Percentiles rank a stretch among this genome's conserved stretches.
Evolutionary conservation across 2,113 vertebrate genomes (phyloP).

Genomic region (Pluvianellus socialis): DNA sequence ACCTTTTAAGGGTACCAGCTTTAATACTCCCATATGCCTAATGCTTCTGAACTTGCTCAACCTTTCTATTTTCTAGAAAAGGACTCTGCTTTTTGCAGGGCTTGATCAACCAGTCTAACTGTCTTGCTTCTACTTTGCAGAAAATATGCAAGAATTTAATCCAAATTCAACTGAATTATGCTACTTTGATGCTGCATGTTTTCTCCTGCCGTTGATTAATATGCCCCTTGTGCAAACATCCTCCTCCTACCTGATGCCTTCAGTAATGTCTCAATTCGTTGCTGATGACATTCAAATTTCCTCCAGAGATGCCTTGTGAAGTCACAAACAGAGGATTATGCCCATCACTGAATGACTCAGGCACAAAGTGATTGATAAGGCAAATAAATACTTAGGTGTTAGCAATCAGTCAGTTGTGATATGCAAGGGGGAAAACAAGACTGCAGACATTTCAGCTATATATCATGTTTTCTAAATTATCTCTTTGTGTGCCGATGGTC

Average conservation of each 20-base stretch:
- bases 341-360: slow-evolving; percentile 52
- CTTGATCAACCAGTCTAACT: not conserved
- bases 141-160: slow-evolving; percentile 9
- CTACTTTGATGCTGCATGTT: not conserved
- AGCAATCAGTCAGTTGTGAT: slow-evolving; percentile 54
- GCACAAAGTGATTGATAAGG: slow-evolving; percentile 57
- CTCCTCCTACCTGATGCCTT: slow-evolving; percentile 24
- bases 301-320: slow-evolving; percentile 40
- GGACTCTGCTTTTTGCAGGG: not conserved
- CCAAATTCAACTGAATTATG: not conserved
- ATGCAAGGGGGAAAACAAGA: slow-evolving; percentile 4
- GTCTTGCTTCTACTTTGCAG: not conserved
- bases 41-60: not conserved
- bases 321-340: slow-evolving; percentile 41
- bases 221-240: not conserved
- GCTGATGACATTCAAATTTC: slow-evolving; percentile 51
- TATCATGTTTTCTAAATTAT: slow-evolving; percentile 13
- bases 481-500: not conserved
- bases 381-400: slow-evolving; percentile 45
- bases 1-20: not conserved
- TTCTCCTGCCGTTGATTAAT: slow-evolving; percentile 16
- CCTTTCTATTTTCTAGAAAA: not conserved
- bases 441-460: not conserved
- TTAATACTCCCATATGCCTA: not conserved
- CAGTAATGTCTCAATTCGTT: slow-evolving; percentile 16